phyloP scores from a whole-genome alignment of 2,113 vertebrate genomes.

The Lasiurus borealis region DNA sequence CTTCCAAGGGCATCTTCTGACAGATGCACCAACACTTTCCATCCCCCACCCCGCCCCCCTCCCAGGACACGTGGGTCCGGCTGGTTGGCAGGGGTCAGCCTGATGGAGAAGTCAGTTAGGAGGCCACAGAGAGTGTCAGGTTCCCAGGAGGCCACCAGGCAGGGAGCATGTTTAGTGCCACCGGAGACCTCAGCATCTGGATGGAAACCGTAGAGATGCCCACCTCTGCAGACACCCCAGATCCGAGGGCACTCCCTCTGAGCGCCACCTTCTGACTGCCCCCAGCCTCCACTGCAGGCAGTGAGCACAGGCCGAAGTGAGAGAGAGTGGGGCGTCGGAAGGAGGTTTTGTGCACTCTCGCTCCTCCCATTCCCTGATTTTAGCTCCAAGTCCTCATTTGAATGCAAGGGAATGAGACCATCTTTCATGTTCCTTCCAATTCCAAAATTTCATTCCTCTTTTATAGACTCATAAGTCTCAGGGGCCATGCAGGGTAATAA shows the following conservation, averaged over 20 bases:
- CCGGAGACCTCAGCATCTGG: background rate
- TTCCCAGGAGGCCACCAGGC: background rate
- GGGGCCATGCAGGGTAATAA: background rate
- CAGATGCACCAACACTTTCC: background rate
- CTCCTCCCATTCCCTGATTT: background rate
- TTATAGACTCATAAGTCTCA: background rate
- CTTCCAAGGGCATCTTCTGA: background rate
- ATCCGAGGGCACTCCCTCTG: background rate
- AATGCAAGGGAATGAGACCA: background rate
- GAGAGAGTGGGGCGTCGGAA: background rate
- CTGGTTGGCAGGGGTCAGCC: background rate
- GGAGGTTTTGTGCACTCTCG: background rate
- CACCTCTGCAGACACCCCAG: background rate
- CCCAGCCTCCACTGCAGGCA: background rate
- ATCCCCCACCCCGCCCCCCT: background rate
- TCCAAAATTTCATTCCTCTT: background rate
- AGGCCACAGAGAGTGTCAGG: background rate
- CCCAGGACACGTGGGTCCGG: background rate
- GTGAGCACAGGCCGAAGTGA: background rate
- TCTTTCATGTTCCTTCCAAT: background rate
- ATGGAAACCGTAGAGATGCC: background rate
- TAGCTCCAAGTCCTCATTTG: background rate
- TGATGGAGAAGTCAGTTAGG: background rate
- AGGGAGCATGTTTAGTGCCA: background rate
- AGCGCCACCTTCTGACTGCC: accelerated